phyloP scores from a whole-genome alignment of 2,113 vertebrate species.

The Laticauda colubrina region DNA sequence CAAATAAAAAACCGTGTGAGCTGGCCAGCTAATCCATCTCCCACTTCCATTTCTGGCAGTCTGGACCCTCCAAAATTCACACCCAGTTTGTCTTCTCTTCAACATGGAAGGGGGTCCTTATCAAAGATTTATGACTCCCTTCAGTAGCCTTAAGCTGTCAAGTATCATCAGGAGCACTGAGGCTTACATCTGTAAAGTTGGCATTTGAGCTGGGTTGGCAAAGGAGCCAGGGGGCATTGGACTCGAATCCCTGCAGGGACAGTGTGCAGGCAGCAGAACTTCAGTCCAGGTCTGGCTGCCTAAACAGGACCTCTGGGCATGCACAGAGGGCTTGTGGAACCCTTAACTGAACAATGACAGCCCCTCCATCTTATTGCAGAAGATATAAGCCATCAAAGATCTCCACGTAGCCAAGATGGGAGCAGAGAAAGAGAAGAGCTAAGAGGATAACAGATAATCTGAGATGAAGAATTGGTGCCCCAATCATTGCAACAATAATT shows the following conservation, averaged over 20 bases:
- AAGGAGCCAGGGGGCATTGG: background rate
- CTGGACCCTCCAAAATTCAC: fast-evolving
- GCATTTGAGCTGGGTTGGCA: background rate
- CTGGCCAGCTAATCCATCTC: background rate
- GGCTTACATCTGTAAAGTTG: background rate
- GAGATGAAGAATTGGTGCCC: background rate
- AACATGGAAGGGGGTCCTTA: background rate
- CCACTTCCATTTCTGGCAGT: background rate
- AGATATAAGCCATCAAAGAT: background rate
- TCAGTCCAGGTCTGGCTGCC: too few relatives aligned
- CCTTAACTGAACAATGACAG: background rate
- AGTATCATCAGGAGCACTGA: background rate
- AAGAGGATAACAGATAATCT: background rate
- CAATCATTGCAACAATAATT: background rate
- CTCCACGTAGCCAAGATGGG: background rate
- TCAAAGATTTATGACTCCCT: constrained; percentile 23
- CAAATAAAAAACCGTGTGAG: background rate
- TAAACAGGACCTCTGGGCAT: background rate
- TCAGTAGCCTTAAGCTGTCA: constrained; percentile 4
- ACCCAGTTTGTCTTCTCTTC: background rate
- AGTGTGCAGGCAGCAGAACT: background rate
- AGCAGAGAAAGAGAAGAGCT: background rate
- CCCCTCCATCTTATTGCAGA: background rate
- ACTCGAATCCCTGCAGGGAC: background rate
- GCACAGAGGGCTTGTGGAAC: background rate